Evolutionary conservation across 2,888 invertebrate species (phyloP), one percentile per base, ranked within the genome.

Genomic region (Drosophila paramelanica): DNA sequence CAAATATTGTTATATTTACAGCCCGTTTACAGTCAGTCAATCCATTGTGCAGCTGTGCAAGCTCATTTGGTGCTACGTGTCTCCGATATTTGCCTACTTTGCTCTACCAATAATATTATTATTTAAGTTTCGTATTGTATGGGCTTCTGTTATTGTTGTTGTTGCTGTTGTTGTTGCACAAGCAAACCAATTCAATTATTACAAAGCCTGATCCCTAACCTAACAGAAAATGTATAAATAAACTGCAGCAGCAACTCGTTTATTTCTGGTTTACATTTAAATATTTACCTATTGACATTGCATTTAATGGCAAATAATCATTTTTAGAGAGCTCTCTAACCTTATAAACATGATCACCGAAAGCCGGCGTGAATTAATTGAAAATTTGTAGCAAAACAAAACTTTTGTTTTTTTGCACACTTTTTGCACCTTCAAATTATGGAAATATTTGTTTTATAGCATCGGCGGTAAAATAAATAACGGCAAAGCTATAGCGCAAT

Each of bases 1-100:
- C 73, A 64, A 50, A 39, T 53, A 23, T 43, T 43, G 58, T 49
- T 73, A 46, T 65, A 14, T 13, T 45, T 62, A 49, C 39, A 27
- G 33, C 23, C 6, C 59, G 56, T 47, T 46, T 17, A 53, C 52
- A 64, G 27, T 5, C 20, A 43, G 39, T 13, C 13, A n/a, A 45
- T 7, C 31, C 43, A 55, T 53, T 59, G 33, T 25, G 69, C 82
- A 82, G 88, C 82, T 83, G 82, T 88, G 67, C 74, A 88, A 86
- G 69, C 88, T 86, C 67, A 82, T 82, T 82, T 82, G 66, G 60
- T 51, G 62, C 67, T 39, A 23, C 43, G 68, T 65, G 51, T 43
- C 51, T 13, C 14, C 58, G 51, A 41, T 77, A 65, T 73, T 70
- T 86, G 47, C 52, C 20, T 36, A 65, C 51, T 61, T 50, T 52